phyloP scores from a whole-genome alignment of 2,888 invertebrate species.

The Xylophagus ater region DNA sequence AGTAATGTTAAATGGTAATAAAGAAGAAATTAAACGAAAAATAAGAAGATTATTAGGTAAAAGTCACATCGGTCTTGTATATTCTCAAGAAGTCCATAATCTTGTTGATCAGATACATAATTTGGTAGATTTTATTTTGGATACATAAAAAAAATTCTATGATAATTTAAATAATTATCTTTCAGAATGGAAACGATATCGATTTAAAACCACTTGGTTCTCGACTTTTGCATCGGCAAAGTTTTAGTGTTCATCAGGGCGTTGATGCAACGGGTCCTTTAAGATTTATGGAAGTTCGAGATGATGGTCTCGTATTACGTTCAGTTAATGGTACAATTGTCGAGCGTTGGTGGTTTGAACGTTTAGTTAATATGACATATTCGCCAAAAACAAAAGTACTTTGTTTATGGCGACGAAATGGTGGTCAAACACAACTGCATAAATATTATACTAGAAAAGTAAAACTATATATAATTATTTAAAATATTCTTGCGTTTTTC shows the following conservation, averaged over 20 bases:
- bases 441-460: slow-evolving; percentile 99
- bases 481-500: not conserved
- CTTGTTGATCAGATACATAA: slow-evolving; percentile 89
- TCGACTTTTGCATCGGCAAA: slow-evolving; percentile 87
- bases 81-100: slow-evolving; percentile 95
- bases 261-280: slow-evolving; percentile 83
- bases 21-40: slow-evolving; percentile 76
- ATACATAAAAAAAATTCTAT: not conserved
- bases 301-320: slow-evolving; percentile 82
- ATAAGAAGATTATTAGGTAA: slow-evolving; percentile 87
- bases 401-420: slow-evolving; percentile 93
- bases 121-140: slow-evolving; percentile 48
- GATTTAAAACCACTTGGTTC: slow-evolving; percentile 93
- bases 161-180: slow-evolving; percentile 12
- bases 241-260: slow-evolving; percentile 95
- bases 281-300: slow-evolving; percentile 87
- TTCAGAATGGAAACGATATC: slow-evolving; percentile 93
- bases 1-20: slow-evolving; percentile 81
- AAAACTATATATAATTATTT: slow-evolving; percentile 18
- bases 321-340: slow-evolving; percentile 77
- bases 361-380: slow-evolving; percentile 98
- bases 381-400: slow-evolving; percentile 96
- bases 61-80: slow-evolving; percentile 94
- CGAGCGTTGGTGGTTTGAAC: slow-evolving; percentile 98
- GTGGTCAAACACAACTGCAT: slow-evolving; percentile 88